A percentile compares a stretch with the other conserved stretches of the same genome.
Conservation (phyloP, 2,888 invertebrate genomes). For the Trisateles emortualis region DNA sequence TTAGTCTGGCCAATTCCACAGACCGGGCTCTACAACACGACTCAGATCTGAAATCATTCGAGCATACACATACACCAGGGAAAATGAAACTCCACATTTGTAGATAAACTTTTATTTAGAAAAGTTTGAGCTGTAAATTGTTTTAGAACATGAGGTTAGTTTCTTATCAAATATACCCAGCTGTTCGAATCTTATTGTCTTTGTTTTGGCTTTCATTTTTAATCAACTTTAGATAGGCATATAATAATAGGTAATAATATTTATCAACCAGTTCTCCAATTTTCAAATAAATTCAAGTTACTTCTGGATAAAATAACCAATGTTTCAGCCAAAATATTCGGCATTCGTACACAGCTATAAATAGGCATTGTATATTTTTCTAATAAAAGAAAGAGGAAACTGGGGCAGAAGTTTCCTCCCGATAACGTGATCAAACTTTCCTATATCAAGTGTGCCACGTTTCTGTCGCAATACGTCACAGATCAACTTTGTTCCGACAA, state of each 20-base stretch:
- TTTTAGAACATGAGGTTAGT: neutral
- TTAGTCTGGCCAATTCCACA: conserved; percentile 73
- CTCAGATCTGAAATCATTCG: conserved; percentile 66
- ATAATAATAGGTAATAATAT: no score
- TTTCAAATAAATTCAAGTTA: neutral
- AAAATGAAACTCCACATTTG: conserved; percentile 49
- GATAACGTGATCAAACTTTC: conserved; percentile 51
- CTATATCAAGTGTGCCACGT: conserved; percentile 48
- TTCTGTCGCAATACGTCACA: conserved; percentile 47
- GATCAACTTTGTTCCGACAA: conserved; percentile 51
- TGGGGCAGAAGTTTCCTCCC: conserved; percentile 46
- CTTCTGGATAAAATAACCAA: neutral
- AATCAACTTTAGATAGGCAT: neutral
- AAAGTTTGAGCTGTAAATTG: conserved; percentile 23
- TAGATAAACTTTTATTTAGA: conserved; percentile 42
- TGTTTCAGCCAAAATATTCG: conserved; percentile 8
- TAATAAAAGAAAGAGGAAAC: conserved; percentile 38
- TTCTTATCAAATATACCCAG: neutral
- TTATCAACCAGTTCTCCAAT: neutral
- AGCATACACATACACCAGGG: conserved; percentile 42
- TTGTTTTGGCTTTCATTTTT: neutral
- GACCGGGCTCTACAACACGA: conserved; percentile 63
- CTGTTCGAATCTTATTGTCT: neutral
- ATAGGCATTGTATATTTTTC: conserved; percentile 35
- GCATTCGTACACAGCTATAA: conserved; percentile 19